Evolutionary conservation across 2,888 invertebrate genomes (phyloP).

Genomic region (Plagodis dolabraria): DNA sequence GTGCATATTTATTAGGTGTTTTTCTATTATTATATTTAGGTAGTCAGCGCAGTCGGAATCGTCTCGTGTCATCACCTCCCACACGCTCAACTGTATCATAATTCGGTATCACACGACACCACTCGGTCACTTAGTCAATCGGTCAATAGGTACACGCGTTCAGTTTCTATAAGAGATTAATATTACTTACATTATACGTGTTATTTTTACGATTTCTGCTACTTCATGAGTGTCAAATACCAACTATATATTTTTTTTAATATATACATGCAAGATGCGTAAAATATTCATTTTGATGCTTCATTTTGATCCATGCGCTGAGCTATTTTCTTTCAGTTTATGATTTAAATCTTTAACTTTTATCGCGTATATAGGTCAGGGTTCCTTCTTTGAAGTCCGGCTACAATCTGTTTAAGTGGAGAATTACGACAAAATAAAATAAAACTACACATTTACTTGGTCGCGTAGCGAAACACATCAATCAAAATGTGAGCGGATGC

Average conservation of each 20-base stretch:
- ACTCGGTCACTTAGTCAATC: conserved; percentile 56
- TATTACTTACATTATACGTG: conserved; percentile 12
- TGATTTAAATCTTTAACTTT: conserved; percentile 33
- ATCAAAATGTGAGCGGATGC: conserved; percentile 65
- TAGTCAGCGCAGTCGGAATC: conserved; percentile 52
- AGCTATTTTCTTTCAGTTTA: conserved; percentile 26
- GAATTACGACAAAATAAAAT: conserved; percentile 57
- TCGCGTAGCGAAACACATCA: conserved; percentile 63
- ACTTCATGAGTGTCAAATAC: conserved; percentile 23
- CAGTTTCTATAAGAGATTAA: conserved; percentile 50
- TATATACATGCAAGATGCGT: conserved; percentile 18
- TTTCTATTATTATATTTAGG: conserved; percentile 42
- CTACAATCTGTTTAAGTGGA: conserved; percentile 49
- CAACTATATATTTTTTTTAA: conserved; percentile 4
- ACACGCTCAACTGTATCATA: conserved; percentile 54
- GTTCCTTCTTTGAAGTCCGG: conserved; percentile 57
- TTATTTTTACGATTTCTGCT: conserved; percentile 25
- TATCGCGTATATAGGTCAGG: conserved; percentile 60
- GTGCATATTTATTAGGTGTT: conserved; percentile 37
- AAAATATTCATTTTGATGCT: conserved; percentile 9
- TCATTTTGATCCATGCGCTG: conserved; percentile 22
- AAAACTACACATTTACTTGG: conserved; percentile 47
- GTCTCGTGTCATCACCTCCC: conserved; percentile 58
- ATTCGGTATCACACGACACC: conserved; percentile 56
- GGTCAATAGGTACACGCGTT: conserved; percentile 47